Conservation (phyloP, 2,888 invertebrate genomes). For the Phanerotoma sp. region DNA sequence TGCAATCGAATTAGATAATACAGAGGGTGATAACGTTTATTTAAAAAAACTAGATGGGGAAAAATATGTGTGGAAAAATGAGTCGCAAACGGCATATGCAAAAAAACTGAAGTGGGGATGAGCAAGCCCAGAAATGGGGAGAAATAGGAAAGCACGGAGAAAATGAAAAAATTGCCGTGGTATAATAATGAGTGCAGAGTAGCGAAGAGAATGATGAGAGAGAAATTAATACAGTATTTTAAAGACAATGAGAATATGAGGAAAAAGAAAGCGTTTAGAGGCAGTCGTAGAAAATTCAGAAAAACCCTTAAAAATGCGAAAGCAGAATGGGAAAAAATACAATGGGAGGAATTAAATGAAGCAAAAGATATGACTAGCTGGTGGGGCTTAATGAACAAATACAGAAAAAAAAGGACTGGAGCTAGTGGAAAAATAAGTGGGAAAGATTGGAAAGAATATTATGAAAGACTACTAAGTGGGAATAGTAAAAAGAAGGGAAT, state of each 20-base stretch:
- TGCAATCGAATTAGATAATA: too few relatives aligned
- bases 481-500: background rate
- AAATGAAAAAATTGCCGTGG: too few relatives aligned
- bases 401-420: background rate
- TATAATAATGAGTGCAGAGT: too few relatives aligned
- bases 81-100: background rate
- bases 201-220: too few relatives aligned
- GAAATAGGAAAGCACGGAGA: background rate
- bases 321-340: background rate
- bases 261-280: conserved; percentile 8
- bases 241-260: background rate
- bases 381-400: conserved; percentile 3
- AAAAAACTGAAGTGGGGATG: background rate
- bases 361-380: background rate
- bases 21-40: too few relatives aligned
- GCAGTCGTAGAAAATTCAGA: background rate
- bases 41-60: too few relatives aligned
- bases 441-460: background rate
- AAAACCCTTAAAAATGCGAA: background rate
- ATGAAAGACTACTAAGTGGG: background rate
- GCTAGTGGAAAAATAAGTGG: conserved; percentile 11
- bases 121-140: conserved; percentile 1
- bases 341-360: background rate
- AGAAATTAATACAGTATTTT: background rate
- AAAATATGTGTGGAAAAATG: too few relatives aligned